Evolutionary conservation across 2,888 invertebrate genomes (phyloP).

Genomic region (Leptogaster cylindrica): DNA sequence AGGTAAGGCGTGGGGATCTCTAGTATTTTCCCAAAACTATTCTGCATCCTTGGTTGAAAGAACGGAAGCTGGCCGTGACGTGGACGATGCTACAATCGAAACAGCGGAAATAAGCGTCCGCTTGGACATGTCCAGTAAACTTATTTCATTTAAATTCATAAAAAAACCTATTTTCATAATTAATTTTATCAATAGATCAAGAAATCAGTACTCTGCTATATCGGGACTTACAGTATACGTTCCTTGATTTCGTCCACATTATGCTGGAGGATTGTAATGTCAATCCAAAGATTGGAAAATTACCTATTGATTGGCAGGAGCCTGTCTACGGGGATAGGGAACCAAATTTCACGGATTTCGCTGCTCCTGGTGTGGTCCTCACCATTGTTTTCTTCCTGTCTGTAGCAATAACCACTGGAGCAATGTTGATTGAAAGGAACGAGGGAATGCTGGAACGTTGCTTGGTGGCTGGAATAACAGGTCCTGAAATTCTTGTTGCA

Average conservation of each 20-base stretch:
- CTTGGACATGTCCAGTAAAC: constrained; percentile 87
- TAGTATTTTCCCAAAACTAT: constrained; percentile 79
- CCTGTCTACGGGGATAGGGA: constrained; percentile 78
- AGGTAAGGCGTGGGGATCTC: constrained; percentile 78
- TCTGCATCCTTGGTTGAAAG: constrained; percentile 71
- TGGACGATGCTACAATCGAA: constrained; percentile 66
- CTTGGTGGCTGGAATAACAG: constrained; percentile 81
- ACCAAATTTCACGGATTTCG: constrained; percentile 92
- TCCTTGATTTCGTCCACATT: constrained; percentile 72
- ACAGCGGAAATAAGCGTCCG: constrained; percentile 73
- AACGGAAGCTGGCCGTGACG: constrained; percentile 67
- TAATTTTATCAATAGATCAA: constrained; percentile 84
- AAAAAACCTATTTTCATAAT: too few species aligned
- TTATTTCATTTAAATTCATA: too few species aligned
- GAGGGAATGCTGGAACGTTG: constrained; percentile 90
- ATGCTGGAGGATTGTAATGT: constrained; percentile 70
- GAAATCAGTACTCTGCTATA: constrained; percentile 83
- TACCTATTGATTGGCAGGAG: constrained; percentile 67
- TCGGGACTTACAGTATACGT: constrained; percentile 75
- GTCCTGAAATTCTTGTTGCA: constrained; percentile 82
- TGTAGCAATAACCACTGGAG: constrained; percentile 88
- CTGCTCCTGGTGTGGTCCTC: constrained; percentile 89
- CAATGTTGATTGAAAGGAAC: constrained; percentile 86
- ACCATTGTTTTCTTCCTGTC: constrained; percentile 94
- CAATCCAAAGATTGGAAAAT: constrained; percentile 66